Evolutionary conservation across 2,888 invertebrate genomes (phyloP).

Genomic region (Ctenicera cuprea): DNA sequence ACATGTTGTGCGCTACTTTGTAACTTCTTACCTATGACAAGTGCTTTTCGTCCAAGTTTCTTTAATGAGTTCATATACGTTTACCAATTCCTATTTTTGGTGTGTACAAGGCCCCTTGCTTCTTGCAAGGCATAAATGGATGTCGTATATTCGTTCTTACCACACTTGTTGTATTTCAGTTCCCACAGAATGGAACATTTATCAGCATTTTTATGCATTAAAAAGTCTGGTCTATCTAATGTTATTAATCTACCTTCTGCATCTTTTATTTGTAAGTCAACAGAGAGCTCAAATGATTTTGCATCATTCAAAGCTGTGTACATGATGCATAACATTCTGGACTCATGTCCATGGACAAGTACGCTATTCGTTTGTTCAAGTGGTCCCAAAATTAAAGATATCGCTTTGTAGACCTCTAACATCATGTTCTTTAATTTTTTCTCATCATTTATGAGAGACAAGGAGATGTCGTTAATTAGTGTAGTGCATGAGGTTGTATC

Average conservation of each 20-base stretch:
- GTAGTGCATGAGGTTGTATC: background rate
- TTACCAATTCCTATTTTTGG: background rate
- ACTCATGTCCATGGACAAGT: background rate
- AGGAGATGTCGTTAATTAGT: background rate
- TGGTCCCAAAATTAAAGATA: background rate
- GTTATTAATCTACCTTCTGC: slow-evolving; percentile 1
- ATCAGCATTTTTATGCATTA: background rate
- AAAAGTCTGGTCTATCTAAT: slow-evolving; percentile 5
- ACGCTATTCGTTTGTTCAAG: background rate
- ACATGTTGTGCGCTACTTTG: too few relatives aligned
- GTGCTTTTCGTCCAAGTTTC: background rate
- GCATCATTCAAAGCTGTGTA: slow-evolving; percentile 1
- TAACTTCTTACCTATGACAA: background rate
- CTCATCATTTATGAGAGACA: background rate
- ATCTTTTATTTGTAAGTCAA: background rate
- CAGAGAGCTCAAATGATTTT: background rate
- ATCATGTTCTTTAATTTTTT: background rate
- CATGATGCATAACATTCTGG: background rate
- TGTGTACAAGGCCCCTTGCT: background rate
- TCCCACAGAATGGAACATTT: background rate
- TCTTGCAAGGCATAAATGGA: too few relatives aligned
- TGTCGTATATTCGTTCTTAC: too few relatives aligned
- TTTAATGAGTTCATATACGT: background rate
- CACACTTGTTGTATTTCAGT: background rate
- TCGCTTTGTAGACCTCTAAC: background rate